A percentile compares a stretch with the other conserved stretches of the same genome.
These are phyloP conservation scores for Drosophila takahashii DNA, from an alignment of 1,140 invertebrate genomes.

Conservation along the genomic window DNA sequence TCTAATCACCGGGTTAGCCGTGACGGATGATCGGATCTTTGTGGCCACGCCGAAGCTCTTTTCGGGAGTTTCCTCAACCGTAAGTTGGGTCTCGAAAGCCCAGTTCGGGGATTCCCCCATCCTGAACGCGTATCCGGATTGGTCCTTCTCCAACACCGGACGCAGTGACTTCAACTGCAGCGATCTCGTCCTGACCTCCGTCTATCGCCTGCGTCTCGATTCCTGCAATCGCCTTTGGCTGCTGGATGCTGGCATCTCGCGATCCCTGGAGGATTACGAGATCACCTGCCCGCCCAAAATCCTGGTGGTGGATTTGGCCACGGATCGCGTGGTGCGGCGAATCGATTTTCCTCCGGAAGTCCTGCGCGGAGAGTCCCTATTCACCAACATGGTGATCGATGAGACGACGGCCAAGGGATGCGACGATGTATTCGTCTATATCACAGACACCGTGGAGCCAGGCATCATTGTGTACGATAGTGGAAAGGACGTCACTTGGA, in stretches of 20 bases:
- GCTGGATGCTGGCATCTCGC: slow-evolving; percentile 89
- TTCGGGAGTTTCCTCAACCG: slow-evolving; percentile 89
- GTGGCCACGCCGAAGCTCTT: slow-evolving; percentile 89
- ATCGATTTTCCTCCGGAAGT: slow-evolving; percentile 88
- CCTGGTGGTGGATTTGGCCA: slow-evolving; percentile 91
- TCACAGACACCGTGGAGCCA: slow-evolving; percentile 91
- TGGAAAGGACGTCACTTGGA: slow-evolving; percentile 90
- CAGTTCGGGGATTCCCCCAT: slow-evolving; percentile 88
- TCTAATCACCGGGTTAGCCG: slow-evolving; percentile 90
- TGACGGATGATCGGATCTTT: slow-evolving; percentile 90
- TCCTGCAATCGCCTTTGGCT: slow-evolving; percentile 92
- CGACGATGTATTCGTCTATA: slow-evolving; percentile 91
- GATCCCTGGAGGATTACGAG: slow-evolving; percentile 90
- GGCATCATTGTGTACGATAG: slow-evolving; percentile 92
- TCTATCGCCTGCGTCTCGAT: slow-evolving; percentile 90
- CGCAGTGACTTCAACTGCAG: slow-evolving; percentile 89
- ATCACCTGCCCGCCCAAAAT: slow-evolving; percentile 92
- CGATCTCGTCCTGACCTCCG: slow-evolving; percentile 90
- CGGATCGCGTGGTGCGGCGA: slow-evolving; percentile 87
- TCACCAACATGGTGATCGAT: slow-evolving; percentile 92
- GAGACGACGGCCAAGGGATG: slow-evolving; percentile 88
- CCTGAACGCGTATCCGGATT: slow-evolving; percentile 91
- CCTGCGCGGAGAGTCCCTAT: slow-evolving; percentile 88
- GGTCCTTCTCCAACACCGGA: slow-evolving; percentile 91
- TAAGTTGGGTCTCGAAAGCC: slow-evolving; percentile 88